Evolutionary conservation across 2,888 invertebrate genomes (phyloP).

Genomic region (Habrosyne pyritoides): DNA sequence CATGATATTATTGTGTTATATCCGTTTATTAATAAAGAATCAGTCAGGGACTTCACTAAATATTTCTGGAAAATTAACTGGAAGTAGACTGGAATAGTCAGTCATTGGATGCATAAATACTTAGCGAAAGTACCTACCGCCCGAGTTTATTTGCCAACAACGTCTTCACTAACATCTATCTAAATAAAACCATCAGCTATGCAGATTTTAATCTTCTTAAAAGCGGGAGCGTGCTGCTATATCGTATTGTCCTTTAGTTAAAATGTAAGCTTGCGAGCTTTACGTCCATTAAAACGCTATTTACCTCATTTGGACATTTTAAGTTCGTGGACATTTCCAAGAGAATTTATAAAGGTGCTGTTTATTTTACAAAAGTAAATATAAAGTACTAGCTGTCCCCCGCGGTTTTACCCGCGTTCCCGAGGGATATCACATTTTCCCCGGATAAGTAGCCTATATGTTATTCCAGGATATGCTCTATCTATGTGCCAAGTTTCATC

Average conservation of each 20-base stretch:
- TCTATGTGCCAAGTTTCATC: no score
- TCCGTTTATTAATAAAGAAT: no score
- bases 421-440: no score
- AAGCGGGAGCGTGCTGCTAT: conserved; percentile 42
- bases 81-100: no score
- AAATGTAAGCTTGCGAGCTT: conserved; percentile 30
- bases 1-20: no score
- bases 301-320: conserved; percentile 27
- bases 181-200: conserved; percentile 52
- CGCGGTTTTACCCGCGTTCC: no score
- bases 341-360: not conserved
- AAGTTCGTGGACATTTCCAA: conserved; percentile 21
- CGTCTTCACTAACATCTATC: not conserved
- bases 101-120: not conserved
- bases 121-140: not conserved
- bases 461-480: no score
- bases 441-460: no score
- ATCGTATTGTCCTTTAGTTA: conserved; percentile 41
- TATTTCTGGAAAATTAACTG: not conserved
- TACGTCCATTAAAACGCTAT: conserved; percentile 30
- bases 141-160: not conserved
- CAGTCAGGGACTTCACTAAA: no score
- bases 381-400: no score
- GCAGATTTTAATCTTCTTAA: conserved; percentile 71
- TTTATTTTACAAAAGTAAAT: no score